These are phyloP conservation scores for Tetragnatha montana DNA, from an alignment of 2,888 invertebrate genomes.

Conservation along the genomic window DNA sequence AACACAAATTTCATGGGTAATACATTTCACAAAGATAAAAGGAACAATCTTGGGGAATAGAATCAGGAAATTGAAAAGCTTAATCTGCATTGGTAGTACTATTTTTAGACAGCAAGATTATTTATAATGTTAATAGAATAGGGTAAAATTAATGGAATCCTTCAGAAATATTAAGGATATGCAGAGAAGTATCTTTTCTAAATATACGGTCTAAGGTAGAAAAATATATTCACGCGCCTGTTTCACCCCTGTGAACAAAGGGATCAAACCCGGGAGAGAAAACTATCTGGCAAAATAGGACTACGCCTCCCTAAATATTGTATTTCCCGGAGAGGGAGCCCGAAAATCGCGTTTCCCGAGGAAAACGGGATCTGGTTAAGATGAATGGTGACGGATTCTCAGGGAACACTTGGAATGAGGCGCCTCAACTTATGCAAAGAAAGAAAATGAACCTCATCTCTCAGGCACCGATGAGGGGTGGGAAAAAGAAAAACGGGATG, in stretches of 20 bases:
- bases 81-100: too few species aligned
- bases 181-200: not conserved
- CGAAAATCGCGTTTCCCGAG: not conserved
- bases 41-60: too few species aligned
- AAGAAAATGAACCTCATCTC: conserved; percentile 1
- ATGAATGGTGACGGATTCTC: not conserved
- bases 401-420: not conserved
- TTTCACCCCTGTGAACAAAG: not conserved
- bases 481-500: too few species aligned
- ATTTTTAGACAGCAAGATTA: too few species aligned
- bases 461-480: not conserved
- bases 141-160: not conserved
- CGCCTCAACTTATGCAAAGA: not conserved
- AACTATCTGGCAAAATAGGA: not conserved
- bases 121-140: too few species aligned
- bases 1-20: too few species aligned
- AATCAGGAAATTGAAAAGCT: too few species aligned
- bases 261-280: not conserved
- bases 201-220: not conserved
- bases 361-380: not conserved
- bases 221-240: not conserved
- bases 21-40: too few species aligned
- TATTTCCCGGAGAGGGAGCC: not conserved
- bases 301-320: not conserved
- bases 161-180: not conserved